Base-by-base conservation (phyloP, 2,113 vertebrate species). In the Ceuthmochares aereus region DNA sequence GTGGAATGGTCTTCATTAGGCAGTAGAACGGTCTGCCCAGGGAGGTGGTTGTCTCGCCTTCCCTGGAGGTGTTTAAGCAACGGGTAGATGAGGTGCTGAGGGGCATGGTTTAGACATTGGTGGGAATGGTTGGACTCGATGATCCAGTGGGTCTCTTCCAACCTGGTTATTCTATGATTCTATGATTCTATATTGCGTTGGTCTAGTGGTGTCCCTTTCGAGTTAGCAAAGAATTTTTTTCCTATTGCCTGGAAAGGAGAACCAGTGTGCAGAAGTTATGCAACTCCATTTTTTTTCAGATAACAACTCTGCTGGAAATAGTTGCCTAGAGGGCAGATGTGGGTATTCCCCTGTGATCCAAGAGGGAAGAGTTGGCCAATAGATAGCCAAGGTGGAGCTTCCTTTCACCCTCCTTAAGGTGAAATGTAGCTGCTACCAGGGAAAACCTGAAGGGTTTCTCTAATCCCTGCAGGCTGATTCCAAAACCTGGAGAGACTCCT, bases 121-220 rank as follows among this genome's bases (percentile, higher is more conserved):
- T n/a, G n/a, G n/a, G n/a, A n/a, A n/a, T n/a, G n/a, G n/a, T n/a
- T n/a, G n/a, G n/a, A n/a, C n/a, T n/a, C n/a, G n/a, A n/a, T n/a
- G n/a, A n/a, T n/a, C n/a, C n/a, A n/a, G n/a, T n/a, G n/a, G n/a
- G n/a, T n/a, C n/a, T n/a, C n/a, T n/a, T n/a, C n/a, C n/a, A n/a
- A n/a, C n/a, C n/a, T n/a, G n/a, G n/a, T n/a, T n/a, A n/a, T n/a
- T n/a, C n/a, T n/a, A n/a, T n/a, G n/a, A n/a, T n/a, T n/a, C n/a
- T n/a, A n/a, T n/a, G n/a, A n/a, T n/a, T n/a, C n/a, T n/a, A n/a
- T 4, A 5, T 12, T 43, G 55, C 18, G 40, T 37, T 0, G 2
- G 37, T 9, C 23, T 7, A 23, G 37, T 4, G 32, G 16, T 12
- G 16, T 29, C 37, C 42, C 16, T 74, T 87, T 74, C 82, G 62